phyloP scores from a whole-genome alignment of 2,797 vertebrate genomes.

The Acropternis orthonyx region DNA sequence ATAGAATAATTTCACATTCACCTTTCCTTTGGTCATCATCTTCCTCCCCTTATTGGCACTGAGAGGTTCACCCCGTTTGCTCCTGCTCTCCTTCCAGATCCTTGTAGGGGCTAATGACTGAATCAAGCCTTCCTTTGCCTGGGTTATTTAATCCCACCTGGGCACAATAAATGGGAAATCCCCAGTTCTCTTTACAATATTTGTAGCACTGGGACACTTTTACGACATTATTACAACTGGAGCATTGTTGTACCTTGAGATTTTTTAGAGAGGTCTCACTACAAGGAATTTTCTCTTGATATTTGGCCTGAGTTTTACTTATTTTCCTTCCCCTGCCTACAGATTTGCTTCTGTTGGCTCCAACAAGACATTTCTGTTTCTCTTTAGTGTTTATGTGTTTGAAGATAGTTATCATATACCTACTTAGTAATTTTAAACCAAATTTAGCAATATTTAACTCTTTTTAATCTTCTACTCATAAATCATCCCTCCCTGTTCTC shows the following conservation, averaged over 20 bases:
- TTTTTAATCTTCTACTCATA: slow-evolving; percentile 45
- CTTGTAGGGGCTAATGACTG: slow-evolving; percentile 32
- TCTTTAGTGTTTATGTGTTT: slow-evolving; percentile 32
- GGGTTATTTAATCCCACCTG: slow-evolving; percentile 52
- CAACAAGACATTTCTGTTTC: slow-evolving; percentile 13
- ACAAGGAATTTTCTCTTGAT: slow-evolving; percentile 16
- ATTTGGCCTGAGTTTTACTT: neutral
- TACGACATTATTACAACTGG: slow-evolving; percentile 47
- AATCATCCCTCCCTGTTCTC: slow-evolving; percentile 7
- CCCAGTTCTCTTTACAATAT: slow-evolving; percentile 36
- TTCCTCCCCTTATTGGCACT: slow-evolving; percentile 3
- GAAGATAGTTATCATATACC: slow-evolving; percentile 53
- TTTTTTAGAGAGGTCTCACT: slow-evolving; percentile 23
- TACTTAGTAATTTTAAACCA: slow-evolving; percentile 44
- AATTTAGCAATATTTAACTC: slow-evolving; percentile 37
- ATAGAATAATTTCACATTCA: slow-evolving; percentile 53
- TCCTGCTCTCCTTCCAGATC: slow-evolving; percentile 21
- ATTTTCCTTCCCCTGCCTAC: slow-evolving; percentile 11
- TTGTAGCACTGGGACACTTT: slow-evolving; percentile 38
- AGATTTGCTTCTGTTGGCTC: slow-evolving; percentile 42
- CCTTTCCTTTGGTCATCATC: slow-evolving; percentile 28
- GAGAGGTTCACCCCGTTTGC: slow-evolving; percentile 17
- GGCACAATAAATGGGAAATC: slow-evolving; percentile 59
- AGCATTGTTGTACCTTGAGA: slow-evolving; percentile 43
- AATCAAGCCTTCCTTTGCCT: slow-evolving; percentile 39